A percentile compares a stretch with the other conserved stretches of the same genome.
These are phyloP conservation scores for Tromatobia lineatoria DNA, from an alignment of 2,888 invertebrate genomes.

Conservation along the genomic window DNA sequence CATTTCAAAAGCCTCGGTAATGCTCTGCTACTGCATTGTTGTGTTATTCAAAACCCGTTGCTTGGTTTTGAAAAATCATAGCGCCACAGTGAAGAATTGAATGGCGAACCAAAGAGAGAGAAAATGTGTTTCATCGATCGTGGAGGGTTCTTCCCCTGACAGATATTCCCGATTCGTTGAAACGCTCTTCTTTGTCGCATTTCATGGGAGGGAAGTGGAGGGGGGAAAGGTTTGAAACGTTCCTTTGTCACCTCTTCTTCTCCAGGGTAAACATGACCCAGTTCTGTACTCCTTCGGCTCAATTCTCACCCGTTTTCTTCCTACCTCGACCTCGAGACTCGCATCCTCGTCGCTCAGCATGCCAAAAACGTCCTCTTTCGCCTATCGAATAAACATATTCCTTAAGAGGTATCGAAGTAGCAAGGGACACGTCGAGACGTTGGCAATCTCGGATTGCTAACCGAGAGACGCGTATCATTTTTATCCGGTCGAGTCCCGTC, in stretches of 20 bases:
- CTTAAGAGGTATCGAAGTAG: not conserved
- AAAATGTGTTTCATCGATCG: conserved; percentile 31
- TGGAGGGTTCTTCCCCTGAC: conserved; percentile 9
- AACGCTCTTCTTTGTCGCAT: conserved; percentile 60
- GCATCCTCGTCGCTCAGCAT: conserved; percentile 16
- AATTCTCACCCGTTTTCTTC: conserved; percentile 30
- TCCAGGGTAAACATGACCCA: conserved; percentile 66
- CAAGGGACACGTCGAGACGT: conserved; percentile 10
- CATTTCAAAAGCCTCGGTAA: not conserved
- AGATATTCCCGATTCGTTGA: conserved; percentile 45
- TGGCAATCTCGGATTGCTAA: conserved; percentile 39
- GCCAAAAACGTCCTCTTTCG: conserved; percentile 18
- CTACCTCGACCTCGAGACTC: not conserved
- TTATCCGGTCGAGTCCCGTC: conserved; percentile 42
- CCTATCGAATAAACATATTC: conserved; percentile 46
- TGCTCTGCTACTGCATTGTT: not conserved
- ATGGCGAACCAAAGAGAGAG: not conserved
- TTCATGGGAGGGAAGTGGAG: conserved; percentile 9
- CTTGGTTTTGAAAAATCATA: conserved; percentile 15
- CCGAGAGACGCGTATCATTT: conserved; percentile 44
- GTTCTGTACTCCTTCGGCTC: conserved; percentile 48
- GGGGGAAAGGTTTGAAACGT: conserved; percentile 34
- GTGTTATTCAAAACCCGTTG: not conserved
- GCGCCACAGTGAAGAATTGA: not conserved
- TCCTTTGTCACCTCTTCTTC: conserved; percentile 63